Base-by-base conservation (phyloP, 2,113 vertebrate genomes). In the Serilophus lunatus region DNA sequence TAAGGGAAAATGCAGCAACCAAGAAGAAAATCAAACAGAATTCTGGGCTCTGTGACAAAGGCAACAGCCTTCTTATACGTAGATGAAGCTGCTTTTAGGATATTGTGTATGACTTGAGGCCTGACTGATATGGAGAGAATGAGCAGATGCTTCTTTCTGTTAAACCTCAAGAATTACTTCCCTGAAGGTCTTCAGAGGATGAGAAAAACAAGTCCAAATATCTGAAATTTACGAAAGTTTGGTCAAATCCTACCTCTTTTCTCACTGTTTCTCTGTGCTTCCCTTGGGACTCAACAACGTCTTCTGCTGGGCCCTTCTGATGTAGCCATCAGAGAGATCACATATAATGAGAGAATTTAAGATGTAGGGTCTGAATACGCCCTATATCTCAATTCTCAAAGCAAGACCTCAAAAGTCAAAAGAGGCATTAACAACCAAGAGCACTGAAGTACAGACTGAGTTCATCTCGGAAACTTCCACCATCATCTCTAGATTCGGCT, bases 161-260 rank as follows among this genome's bases (percentile, higher is more conserved):
- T 90, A 95, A 95, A 87, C 59, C 78, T 92, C 88, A 91, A 85
- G 70, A 89, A 61, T 50, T 79, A 15, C 23, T 72, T 81, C 53
- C 74, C 84, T 66, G 42, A 77, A 72, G 36, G n/a, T 57, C 75
- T 80, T 76, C 44, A 86, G 51, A 91, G 16, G 18, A 76, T 59
- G 45, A 72, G 61, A 87, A 95, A 88, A 87, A 29, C 49, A 87
- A 85, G 20, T 17, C 23, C 54, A 88, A 91, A 24, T 36, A 26
- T 77, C 80, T 72, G 84, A 91, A 93, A 91, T 76, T 53, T 50
- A 87, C 80, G 74, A 24, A 29, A 50, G 18, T 76, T 90, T 47
- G 31, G 57, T 92, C 36, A 93, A 78, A 69, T 65, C 23, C 71
- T 78, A 54, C 29, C 14, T 80, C 54, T 90, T 80, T 42, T 86